Evolutionary conservation across 2,888 invertebrate genomes (phyloP).

Genomic region (Andrena marginata): DNA sequence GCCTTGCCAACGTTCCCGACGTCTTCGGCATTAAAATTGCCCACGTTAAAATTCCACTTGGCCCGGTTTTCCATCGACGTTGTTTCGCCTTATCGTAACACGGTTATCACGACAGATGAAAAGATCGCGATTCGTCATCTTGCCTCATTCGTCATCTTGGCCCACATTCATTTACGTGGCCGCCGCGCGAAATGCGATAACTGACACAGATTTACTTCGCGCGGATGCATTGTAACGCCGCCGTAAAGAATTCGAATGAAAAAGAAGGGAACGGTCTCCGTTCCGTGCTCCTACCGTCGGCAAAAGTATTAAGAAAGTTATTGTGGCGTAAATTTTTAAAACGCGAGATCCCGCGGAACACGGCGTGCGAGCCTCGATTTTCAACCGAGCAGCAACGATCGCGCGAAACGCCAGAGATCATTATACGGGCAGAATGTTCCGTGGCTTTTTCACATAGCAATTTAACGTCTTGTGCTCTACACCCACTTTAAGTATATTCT

Average conservation of each 20-base stretch:
- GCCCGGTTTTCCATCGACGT: constrained; percentile 15
- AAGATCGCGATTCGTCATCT: constrained; percentile 70
- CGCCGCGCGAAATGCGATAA: constrained; percentile 40
- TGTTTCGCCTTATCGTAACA: constrained; percentile 53
- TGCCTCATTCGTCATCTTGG: constrained; percentile 39
- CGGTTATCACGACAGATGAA: constrained; percentile 55
- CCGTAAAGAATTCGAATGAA: constrained; percentile 26
- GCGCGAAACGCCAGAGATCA: constrained; percentile 28
- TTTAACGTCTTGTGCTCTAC: constrained; percentile 37
- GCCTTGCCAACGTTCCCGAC: too few relatives aligned
- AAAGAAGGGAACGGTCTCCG: not conserved
- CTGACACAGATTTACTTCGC: constrained; percentile 43
- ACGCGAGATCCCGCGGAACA: not conserved
- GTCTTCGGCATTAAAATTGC: not conserved
- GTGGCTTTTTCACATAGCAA: not conserved
- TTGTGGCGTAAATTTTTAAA: constrained; percentile 32
- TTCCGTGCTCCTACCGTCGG: not conserved
- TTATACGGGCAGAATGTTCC: constrained; percentile 24
- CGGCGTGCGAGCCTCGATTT: not conserved
- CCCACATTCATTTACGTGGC: constrained; percentile 52
- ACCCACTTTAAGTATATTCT: constrained; percentile 4
- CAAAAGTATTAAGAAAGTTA: constrained; percentile 42
- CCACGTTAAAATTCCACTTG: not conserved
- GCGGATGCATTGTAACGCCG: constrained; percentile 27
- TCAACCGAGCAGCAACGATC: constrained; percentile 17